These are phyloP conservation scores for Cyprinodon brontotheroides DNA, from an alignment of 2,113 vertebrate genomes.

Conservation along the genomic window DNA sequence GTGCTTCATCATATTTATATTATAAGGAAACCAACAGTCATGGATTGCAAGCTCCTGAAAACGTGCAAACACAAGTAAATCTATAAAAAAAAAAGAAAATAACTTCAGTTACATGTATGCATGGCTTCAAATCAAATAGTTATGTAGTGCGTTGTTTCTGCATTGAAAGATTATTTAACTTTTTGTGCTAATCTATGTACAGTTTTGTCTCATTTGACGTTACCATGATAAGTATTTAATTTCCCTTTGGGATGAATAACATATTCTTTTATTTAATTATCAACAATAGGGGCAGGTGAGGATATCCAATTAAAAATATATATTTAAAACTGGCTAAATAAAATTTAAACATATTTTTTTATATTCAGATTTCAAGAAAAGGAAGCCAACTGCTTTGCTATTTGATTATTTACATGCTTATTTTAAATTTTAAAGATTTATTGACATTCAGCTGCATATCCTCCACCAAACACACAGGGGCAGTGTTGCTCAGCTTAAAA, in stretches of 20 bases:
- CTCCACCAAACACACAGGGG: conserved; percentile 46
- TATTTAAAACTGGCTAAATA: neutral
- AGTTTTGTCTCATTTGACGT: neutral
- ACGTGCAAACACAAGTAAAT: neutral
- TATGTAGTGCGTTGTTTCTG: neutral
- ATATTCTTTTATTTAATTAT: too few relatives aligned
- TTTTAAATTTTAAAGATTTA: neutral
- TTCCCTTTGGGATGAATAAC: too few relatives aligned
- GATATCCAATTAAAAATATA: neutral
- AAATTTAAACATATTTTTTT: neutral
- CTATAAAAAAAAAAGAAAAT: neutral
- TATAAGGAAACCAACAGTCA: neutral
- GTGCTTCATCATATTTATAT: neutral
- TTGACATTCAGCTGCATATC: conserved; percentile 13
- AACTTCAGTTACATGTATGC: neutral
- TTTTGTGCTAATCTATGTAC: neutral
- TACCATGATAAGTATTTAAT: neutral
- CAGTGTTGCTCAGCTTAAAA: conserved; percentile 14
- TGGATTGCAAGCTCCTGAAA: neutral
- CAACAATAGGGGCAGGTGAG: neutral
- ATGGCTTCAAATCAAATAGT: neutral
- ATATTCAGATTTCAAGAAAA: too few relatives aligned
- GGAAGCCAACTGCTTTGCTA: too few relatives aligned
- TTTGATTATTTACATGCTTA: too few relatives aligned
- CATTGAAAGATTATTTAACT: neutral